phyloP scores from a whole-genome alignment of 2,797 vertebrate species.

The Syndactyla subalaris region DNA sequence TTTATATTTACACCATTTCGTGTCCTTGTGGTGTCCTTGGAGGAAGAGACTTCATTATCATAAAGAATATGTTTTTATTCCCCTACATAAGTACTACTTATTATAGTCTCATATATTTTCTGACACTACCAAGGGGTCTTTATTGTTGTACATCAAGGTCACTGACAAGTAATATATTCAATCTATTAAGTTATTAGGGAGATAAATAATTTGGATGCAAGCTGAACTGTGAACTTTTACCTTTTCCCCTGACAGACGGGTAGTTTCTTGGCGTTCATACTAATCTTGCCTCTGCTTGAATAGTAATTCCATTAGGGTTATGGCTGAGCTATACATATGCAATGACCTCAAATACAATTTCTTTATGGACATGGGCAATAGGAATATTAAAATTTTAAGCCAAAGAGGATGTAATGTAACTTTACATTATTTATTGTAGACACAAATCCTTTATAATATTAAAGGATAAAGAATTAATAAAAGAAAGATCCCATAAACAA shows the following conservation, averaged over 20 bases:
- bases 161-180: constrained; percentile 86
- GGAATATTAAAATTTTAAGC: constrained; percentile 81
- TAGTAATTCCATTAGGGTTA: constrained; percentile 87
- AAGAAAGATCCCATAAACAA: constrained; percentile 64
- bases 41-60: constrained; percentile 79
- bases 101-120: constrained; percentile 72
- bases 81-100: constrained; percentile 65
- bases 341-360: constrained; percentile 76
- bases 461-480: constrained; percentile 73
- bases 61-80: constrained; percentile 77
- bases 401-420: constrained; percentile 75
- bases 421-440: constrained; percentile 76
- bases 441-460: constrained; percentile 75
- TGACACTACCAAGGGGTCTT: constrained; percentile 72
- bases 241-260: constrained; percentile 83
- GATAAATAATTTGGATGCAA: constrained; percentile 93
- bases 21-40: constrained; percentile 84
- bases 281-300: constrained; percentile 54
- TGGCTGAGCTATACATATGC: constrained; percentile 83
- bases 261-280: constrained; percentile 75
- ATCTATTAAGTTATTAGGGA: constrained; percentile 93
- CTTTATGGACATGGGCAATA: constrained; percentile 75
- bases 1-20: neutral
- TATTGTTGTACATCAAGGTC: constrained; percentile 86
- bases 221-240: constrained; percentile 92